These are phyloP conservation scores for Zosterops japonicus DNA, from an alignment of 2,113 vertebrate species.

Conservation along the genomic window DNA sequence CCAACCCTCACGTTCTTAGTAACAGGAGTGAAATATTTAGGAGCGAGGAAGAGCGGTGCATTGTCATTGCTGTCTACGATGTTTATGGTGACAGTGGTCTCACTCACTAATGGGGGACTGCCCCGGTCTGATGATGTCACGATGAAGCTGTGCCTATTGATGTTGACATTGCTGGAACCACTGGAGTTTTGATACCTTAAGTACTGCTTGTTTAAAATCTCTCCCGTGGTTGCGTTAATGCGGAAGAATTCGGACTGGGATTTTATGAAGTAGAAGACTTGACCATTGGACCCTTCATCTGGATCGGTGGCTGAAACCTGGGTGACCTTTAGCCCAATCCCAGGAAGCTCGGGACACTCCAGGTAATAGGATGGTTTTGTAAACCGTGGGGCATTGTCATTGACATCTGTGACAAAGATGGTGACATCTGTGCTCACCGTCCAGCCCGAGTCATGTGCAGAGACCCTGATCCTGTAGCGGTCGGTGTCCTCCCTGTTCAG, in stretches of 20 bases:
- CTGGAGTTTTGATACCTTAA: conserved; percentile 90
- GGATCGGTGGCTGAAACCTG: conserved; percentile 89
- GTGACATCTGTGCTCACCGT: conserved; percentile 97
- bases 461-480: conserved; percentile 90
- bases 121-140: conserved; percentile 93
- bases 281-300: conserved; percentile 88
- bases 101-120: conserved; percentile 85
- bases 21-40: conserved; percentile 89
- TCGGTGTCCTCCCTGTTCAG: conserved; percentile 93
- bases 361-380: conserved; percentile 92
- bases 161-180: conserved; percentile 80
- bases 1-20: conserved; percentile 90
- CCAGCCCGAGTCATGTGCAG: conserved; percentile 95
- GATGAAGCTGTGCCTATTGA: conserved; percentile 95
- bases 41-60: conserved; percentile 80
- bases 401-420: conserved; percentile 91
- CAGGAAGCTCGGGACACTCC: conserved; percentile 90
- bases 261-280: conserved; percentile 94
- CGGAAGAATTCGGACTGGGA: conserved; percentile 95
- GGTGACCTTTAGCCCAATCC: conserved; percentile 85
- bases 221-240: conserved; percentile 90
- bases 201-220: conserved; percentile 92
- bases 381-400: conserved; percentile 92
- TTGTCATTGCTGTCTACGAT: conserved; percentile 95
- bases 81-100: conserved; percentile 93